Base-by-base conservation (phyloP, 2,888 invertebrate species). In the Protophormia terraenovae region DNA sequence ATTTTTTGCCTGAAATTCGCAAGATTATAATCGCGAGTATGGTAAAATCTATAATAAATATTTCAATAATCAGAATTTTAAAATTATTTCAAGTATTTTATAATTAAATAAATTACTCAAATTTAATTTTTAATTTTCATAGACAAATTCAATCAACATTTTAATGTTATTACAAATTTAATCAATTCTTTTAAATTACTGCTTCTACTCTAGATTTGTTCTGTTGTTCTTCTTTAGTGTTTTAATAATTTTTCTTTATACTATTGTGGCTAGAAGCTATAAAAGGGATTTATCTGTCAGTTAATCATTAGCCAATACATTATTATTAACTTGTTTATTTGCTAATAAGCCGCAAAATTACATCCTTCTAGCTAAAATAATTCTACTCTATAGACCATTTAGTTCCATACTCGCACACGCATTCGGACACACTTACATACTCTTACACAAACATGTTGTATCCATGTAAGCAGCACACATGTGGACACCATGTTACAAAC, bases 271-370 rank as follows among this genome's bases (percentile, higher is more conserved):
- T 77, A 38, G 60, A 69, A 62, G 82, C 78, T 75, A 55, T 82
- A 71, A 73, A 85, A 85, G 85, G 85, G 85, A 71, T 82, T 78
- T 82, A 85, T 85, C 77, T 32, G 73, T 58, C 62, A 75, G 85
- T 85, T 85, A 79, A 79, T 82, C 85, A 85, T 82, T 82, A 53
- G 75, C 85, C 75, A 85, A 73, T 71, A 71, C 73, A 85, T 85
- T 84, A 87, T 85, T 84, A 87, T 86, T 87, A 87, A 87, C 87
- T 87, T 86, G 86, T 87, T 87, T 87, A 87, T 86, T 86, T 86
- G 86, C 80, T 87, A 87, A 86, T 86, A 87, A 86, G 86, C 86
- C 76, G 79, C 86, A 81, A 87, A 86, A 83, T 86, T 87, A 86
- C 62, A 85, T 85, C 75, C 82, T 82, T 85, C 67, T 29, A 71